A percentile compares a stretch with the other conserved stretches of the same genome.
Conservation (phyloP, 2,888 invertebrate genomes). For the Dioctria linearis region DNA sequence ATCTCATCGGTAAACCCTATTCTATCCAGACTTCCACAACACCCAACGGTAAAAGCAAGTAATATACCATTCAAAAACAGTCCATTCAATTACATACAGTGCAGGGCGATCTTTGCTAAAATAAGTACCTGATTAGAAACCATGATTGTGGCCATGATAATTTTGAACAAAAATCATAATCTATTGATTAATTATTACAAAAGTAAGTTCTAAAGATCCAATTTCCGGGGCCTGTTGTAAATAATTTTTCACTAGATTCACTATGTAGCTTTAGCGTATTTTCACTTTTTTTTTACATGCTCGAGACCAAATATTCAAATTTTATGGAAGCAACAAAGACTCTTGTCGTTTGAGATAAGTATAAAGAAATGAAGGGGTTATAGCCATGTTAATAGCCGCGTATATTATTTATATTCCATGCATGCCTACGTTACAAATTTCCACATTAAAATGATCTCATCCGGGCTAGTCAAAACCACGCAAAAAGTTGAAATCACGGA, state of each 20-base stretch:
- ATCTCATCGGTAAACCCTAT: no score
- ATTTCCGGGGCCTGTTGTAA: no score
- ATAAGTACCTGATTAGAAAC: no score
- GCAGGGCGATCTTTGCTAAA: no score
- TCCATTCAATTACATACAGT: no score
- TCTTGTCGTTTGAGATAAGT: slow-evolving; percentile 8
- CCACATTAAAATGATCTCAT: slow-evolving; percentile 49
- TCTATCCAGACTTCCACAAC: no score
- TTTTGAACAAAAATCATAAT: no score
- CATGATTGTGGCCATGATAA: no score
- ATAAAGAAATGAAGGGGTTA: not conserved
- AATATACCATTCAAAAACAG: no score
- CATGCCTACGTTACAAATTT: slow-evolving; percentile 49
- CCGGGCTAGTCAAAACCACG: slow-evolving; percentile 22
- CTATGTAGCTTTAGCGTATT: not conserved
- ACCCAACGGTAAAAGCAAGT: no score
- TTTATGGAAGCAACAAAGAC: slow-evolving; percentile 17
- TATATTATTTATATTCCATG: slow-evolving; percentile 6
- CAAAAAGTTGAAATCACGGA: slow-evolving; percentile 51
- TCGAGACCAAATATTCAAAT: slow-evolving; percentile 3
- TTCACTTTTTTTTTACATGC: not conserved
- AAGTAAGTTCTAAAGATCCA: no score
- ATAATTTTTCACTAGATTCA: not conserved
- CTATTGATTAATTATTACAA: no score
- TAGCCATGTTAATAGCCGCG: slow-evolving; percentile 14